Evolutionary conservation across 2,797 vertebrate species (phyloP).

Genomic region (Epinephelus awoara): DNA sequence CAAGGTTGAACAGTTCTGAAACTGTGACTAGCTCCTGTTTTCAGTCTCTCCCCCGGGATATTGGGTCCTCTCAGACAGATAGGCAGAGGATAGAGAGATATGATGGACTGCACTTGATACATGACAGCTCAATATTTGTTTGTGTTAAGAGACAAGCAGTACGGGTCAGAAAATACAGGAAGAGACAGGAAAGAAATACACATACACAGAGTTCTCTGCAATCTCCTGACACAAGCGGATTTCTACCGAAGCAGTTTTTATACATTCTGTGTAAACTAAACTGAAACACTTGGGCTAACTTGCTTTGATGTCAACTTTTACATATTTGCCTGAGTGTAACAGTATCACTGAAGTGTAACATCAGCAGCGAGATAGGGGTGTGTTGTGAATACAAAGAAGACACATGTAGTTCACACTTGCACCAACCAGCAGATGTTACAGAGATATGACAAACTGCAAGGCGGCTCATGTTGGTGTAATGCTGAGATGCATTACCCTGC

Average conservation of each 20-base stretch:
- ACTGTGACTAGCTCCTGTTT: slow-evolving; percentile 55
- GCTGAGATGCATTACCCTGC: slow-evolving; percentile 33
- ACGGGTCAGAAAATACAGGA: slow-evolving; percentile 33
- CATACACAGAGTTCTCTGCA: slow-evolving; percentile 1
- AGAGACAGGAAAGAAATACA: slow-evolving; percentile 16
- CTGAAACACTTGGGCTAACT: slow-evolving; percentile 31
- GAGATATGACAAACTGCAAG: slow-evolving; percentile 44
- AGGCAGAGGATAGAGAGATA: slow-evolving; percentile 36
- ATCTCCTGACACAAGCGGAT: slow-evolving; percentile 34
- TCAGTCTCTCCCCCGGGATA: slow-evolving; percentile 43
- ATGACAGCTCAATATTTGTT: slow-evolving; percentile 64
- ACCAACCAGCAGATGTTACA: slow-evolving; percentile 45
- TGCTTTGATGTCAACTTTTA: slow-evolving; percentile 28
- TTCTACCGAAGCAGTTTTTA: slow-evolving; percentile 10
- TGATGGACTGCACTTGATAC: slow-evolving; percentile 54
- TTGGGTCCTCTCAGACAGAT: slow-evolving; percentile 44
- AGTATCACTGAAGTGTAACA: slow-evolving; percentile 13
- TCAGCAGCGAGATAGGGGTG: neutral
- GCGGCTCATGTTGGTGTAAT: slow-evolving; percentile 45
- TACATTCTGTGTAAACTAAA: slow-evolving; percentile 21
- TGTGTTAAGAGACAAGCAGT: slow-evolving; percentile 43
- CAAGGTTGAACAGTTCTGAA: slow-evolving; percentile 64
- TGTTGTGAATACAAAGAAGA: slow-evolving; percentile 28
- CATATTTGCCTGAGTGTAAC: slow-evolving; percentile 19
- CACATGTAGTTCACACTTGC: slow-evolving; percentile 25